These are phyloP conservation scores for Cettia cetti DNA, from an alignment of 2,113 vertebrate genomes.

Conservation along the genomic window DNA sequence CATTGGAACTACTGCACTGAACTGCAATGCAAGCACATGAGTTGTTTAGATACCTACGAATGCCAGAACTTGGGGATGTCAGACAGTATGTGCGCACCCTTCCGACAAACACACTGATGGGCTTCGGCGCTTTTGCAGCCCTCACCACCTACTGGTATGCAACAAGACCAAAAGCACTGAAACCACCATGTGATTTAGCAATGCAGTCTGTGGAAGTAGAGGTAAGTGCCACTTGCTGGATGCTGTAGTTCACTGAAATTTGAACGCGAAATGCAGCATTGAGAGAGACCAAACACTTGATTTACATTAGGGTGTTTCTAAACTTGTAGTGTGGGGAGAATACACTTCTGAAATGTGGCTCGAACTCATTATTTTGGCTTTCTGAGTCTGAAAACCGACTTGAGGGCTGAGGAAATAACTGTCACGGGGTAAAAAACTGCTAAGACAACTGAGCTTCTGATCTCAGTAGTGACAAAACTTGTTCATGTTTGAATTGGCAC, in stretches of 20 bases:
- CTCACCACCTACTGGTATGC: slow-evolving; percentile 95
- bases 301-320: background rate
- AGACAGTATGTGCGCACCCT: slow-evolving; percentile 87
- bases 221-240: slow-evolving; percentile 67
- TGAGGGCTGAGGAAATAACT: background rate
- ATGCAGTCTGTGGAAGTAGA: slow-evolving; percentile 89
- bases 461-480: background rate
- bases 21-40: slow-evolving; percentile 88
- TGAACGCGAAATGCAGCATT: background rate
- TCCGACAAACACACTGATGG: slow-evolving; percentile 90
- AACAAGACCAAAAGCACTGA: slow-evolving; percentile 86
- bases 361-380: background rate
- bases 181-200: slow-evolving; percentile 86
- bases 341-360: background rate
- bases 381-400: background rate
- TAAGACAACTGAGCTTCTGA: background rate
- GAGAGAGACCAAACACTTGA: background rate
- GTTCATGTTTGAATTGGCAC: background rate
- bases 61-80: slow-evolving; percentile 90
- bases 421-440: background rate
- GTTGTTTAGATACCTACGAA: slow-evolving; percentile 85
- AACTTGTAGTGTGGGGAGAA: background rate
- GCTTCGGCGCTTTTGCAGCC: slow-evolving; percentile 90
- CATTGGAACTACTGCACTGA: background rate
- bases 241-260: background rate